Conservation (phyloP, 2,113 vertebrate genomes). For the Colistium nudipinnis region DNA sequence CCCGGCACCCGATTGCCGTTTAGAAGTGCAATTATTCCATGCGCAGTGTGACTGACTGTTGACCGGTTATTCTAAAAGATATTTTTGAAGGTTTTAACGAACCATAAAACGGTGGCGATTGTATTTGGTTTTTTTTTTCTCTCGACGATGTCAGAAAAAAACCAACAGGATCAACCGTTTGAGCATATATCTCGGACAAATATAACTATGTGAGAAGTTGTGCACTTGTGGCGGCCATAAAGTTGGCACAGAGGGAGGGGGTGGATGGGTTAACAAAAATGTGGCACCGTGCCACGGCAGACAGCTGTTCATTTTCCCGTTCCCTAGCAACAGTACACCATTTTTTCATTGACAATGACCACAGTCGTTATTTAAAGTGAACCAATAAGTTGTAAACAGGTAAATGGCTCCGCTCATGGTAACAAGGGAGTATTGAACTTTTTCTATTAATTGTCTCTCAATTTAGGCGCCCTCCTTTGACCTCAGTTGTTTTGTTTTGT, state of each 20-base stretch:
- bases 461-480: too few species aligned
- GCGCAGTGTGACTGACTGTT: slow-evolving; percentile 1
- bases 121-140: not conserved
- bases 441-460: too few species aligned
- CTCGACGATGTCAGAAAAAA: too few species aligned
- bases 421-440: not conserved
- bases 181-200: too few species aligned
- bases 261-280: not conserved
- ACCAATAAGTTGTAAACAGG: too few species aligned
- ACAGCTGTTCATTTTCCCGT: not conserved
- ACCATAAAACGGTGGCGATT: not conserved
- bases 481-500: too few species aligned
- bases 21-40: slow-evolving; percentile 21
- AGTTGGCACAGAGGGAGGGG: not conserved
- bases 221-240: too few species aligned
- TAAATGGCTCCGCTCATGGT: not conserved
- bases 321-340: not conserved
- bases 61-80: not conserved
- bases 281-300: not conserved
- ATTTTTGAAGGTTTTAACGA: not conserved
- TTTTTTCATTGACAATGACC: not conserved
- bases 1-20: not conserved
- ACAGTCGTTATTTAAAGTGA: not conserved
- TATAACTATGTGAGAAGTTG: not conserved
- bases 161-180: not conserved